Evolutionary conservation across 2,797 vertebrate species (phyloP).

Genomic region (Psittacula derbiana): DNA sequence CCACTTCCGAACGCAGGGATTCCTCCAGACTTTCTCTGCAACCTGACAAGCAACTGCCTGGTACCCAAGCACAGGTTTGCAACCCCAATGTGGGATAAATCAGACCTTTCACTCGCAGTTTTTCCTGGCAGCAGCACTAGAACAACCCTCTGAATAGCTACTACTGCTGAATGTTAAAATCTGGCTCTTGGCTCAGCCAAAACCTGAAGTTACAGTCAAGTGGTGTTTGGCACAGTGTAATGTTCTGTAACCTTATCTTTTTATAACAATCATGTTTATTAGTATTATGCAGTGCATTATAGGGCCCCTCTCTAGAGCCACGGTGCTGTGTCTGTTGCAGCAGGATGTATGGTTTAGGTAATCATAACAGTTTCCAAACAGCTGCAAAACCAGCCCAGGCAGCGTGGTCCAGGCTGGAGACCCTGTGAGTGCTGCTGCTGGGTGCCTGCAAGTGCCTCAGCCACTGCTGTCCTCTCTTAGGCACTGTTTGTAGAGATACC

Average conservation of each 20-base stretch:
- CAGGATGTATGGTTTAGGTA: not conserved
- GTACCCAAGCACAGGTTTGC: conserved; percentile 63
- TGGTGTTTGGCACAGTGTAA: conserved; percentile 22
- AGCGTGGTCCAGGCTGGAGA: not conserved
- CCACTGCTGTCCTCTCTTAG: not conserved
- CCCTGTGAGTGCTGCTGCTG: not conserved
- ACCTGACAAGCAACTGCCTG: conserved; percentile 27
- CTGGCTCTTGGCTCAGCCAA: conserved; percentile 41
- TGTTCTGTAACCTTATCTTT: conserved; percentile 53
- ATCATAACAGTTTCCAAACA: not conserved
- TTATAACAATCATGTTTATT: conserved; percentile 60
- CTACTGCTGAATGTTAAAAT: conserved; percentile 76
- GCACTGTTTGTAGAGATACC: not conserved
- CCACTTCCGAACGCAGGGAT: conserved; percentile 40
- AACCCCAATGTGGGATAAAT: conserved; percentile 68
- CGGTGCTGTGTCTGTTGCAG: not conserved
- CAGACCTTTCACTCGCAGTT: conserved; percentile 73
- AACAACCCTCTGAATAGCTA: conserved; percentile 72
- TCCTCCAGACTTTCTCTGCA: conserved; percentile 7
- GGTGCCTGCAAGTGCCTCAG: not conserved
- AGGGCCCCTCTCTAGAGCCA: not conserved
- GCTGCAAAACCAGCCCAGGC: not conserved
- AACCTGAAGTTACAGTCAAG: conserved; percentile 59
- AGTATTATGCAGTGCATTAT: not conserved
- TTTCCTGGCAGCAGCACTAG: conserved; percentile 74